These are phyloP conservation scores for Coptotermes formosanus DNA, from an alignment of 1,140 invertebrate species.

Conservation along the genomic window DNA sequence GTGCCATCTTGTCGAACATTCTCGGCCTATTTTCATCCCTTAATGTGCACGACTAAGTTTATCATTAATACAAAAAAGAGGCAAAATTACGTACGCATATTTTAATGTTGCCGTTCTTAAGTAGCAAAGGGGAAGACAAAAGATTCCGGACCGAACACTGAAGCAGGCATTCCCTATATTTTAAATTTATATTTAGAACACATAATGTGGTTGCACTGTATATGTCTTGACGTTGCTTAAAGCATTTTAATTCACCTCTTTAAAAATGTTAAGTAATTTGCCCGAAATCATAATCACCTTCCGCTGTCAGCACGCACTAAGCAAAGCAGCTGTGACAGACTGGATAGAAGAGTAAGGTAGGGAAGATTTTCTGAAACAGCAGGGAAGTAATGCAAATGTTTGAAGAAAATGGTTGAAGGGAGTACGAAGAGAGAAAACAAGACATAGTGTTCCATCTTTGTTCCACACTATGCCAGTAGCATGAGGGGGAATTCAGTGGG, in stretches of 20 bases:
- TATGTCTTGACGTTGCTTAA: not conserved
- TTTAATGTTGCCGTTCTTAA: no score
- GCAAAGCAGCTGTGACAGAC: slow-evolving; percentile 2
- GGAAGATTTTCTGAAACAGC: not conserved
- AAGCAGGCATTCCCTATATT: no score
- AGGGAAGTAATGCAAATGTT: slow-evolving; percentile 2
- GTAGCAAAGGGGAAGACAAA: no score
- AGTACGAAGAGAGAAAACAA: not conserved
- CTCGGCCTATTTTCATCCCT: no score
- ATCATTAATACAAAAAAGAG: no score
- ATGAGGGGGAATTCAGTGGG: not conserved
- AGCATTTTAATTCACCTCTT: not conserved
- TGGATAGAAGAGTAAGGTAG: not conserved
- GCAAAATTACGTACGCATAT: no score
- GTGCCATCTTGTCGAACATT: no score
- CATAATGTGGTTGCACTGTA: not conserved
- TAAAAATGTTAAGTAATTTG: not conserved
- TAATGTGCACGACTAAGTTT: no score
- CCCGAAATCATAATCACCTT: not conserved
- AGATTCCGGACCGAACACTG: no score
- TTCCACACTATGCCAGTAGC: not conserved
- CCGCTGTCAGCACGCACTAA: not conserved
- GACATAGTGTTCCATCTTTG: not conserved
- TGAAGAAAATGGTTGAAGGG: not conserved
- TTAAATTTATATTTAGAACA: no score